These are phyloP conservation scores for Philaethria dido DNA, from an alignment of 2,888 invertebrate genomes.

Conservation along the genomic window DNA sequence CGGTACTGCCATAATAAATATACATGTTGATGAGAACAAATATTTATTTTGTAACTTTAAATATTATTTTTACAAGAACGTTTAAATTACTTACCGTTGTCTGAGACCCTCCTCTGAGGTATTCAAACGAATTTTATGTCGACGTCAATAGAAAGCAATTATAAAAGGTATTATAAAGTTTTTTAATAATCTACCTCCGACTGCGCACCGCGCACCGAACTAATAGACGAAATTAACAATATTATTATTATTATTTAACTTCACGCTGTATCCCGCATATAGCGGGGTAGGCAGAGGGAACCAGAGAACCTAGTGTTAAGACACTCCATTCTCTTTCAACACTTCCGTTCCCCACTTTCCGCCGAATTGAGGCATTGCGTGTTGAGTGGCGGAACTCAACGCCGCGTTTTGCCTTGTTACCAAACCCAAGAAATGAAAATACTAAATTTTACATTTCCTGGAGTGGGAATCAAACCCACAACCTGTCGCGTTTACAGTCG, in stretches of 20 bases:
- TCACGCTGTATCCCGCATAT: too few relatives aligned
- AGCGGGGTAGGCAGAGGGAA: too few relatives aligned
- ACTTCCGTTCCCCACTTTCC: too few relatives aligned
- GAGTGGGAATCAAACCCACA: too few relatives aligned
- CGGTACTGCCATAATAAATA: neutral
- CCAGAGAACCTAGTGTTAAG: too few relatives aligned
- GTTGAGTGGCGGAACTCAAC: too few relatives aligned
- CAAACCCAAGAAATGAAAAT: too few relatives aligned
- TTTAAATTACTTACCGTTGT: neutral
- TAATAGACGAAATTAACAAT: neutral
- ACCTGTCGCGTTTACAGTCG: too few relatives aligned
- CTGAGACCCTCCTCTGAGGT: neutral
- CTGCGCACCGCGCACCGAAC: neutral
- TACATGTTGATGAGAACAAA: neutral
- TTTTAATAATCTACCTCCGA: constrained; percentile 6
- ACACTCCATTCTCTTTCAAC: too few relatives aligned
- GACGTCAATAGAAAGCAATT: constrained; percentile 13
- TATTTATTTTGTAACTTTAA: neutral
- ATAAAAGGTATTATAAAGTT: constrained; percentile 15
- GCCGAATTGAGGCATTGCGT: too few relatives aligned
- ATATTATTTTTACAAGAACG: neutral
- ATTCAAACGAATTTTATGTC: constrained; percentile 9
- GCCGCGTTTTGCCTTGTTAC: too few relatives aligned
- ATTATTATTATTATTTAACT: neutral
- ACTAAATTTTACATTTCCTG: too few relatives aligned